These are phyloP conservation scores for Neostethus bicornis DNA, from an alignment of 2,797 vertebrate species.

Conservation along the genomic window DNA sequence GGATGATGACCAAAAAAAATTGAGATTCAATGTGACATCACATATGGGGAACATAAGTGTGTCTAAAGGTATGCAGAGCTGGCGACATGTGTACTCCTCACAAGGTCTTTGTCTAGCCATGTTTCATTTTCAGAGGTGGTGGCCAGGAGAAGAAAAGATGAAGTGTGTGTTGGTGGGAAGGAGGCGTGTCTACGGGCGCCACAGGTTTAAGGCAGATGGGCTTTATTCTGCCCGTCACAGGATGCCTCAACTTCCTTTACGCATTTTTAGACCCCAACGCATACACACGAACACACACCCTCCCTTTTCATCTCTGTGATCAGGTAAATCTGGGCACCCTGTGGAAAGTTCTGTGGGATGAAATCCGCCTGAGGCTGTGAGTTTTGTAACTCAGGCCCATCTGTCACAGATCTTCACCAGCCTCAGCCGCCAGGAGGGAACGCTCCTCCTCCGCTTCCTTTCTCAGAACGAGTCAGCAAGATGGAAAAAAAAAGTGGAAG, in stretches of 20 bases:
- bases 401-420: conserved; percentile 92
- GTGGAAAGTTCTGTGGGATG: conserved; percentile 87
- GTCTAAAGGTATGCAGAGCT: conserved; percentile 83
- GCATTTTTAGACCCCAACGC: conserved; percentile 70
- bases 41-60: conserved; percentile 92
- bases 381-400: conserved; percentile 95
- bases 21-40: conserved; percentile 95
- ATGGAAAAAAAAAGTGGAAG: conserved; percentile 20
- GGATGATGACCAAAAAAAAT: conserved; percentile 54
- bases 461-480: conserved; percentile 19
- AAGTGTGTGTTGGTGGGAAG: conserved; percentile 42
- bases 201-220: conserved; percentile 99
- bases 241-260: conserved; percentile 86
- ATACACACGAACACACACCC: conserved; percentile 14
- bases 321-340: conserved; percentile 96
- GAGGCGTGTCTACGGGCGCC: conserved; percentile 86
- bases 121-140: conserved; percentile 87
- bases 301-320: conserved; percentile 79
- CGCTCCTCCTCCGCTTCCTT: conserved; percentile 49
- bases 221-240: conserved; percentile 94
- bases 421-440: conserved; percentile 89
- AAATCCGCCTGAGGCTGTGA: conserved; percentile 82
- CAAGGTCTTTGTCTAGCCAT: conserved; percentile 86
- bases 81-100: conserved; percentile 93
- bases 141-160: conserved; percentile 55